These are phyloP conservation scores for Teleogryllus oceanicus DNA, from an alignment of 2,888 invertebrate genomes.

Conservation along the genomic window DNA sequence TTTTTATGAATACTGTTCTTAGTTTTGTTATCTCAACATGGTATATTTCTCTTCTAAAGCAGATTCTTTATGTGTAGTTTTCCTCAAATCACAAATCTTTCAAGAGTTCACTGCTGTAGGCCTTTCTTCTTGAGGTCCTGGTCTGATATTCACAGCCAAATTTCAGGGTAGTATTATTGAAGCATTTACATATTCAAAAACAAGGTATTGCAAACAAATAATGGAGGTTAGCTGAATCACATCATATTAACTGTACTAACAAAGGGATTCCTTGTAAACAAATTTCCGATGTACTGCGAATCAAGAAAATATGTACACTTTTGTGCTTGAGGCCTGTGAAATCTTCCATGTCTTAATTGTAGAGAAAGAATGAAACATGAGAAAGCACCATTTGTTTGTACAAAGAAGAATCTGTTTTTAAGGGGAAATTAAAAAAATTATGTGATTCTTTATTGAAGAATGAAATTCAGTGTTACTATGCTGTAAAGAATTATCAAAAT, in stretches of 20 bases:
- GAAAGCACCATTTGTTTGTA: constrained; percentile 1
- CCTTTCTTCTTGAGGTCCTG: background rate
- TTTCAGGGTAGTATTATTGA: background rate
- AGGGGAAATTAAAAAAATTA: too few relatives aligned
- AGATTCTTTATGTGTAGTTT: too few relatives aligned
- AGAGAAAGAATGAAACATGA: background rate
- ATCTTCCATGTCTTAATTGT: background rate
- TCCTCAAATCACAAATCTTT: too few relatives aligned
- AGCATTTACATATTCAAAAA: background rate
- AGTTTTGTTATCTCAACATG: too few relatives aligned
- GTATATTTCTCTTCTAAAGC: too few relatives aligned
- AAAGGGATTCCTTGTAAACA: too few relatives aligned
- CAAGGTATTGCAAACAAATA: background rate
- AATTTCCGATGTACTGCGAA: background rate
- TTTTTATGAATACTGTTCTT: too few relatives aligned
- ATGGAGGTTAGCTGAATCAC: background rate
- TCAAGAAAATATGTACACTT: background rate
- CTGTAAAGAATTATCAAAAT: constrained; percentile 9
- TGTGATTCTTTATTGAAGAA: too few relatives aligned
- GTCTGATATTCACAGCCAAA: background rate
- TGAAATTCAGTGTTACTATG: background rate
- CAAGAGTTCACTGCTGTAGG: too few relatives aligned
- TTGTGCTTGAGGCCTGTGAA: background rate
- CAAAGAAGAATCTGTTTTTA: background rate
- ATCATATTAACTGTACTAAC: too few relatives aligned